Base-by-base conservation (phyloP, 2,888 invertebrate species). In the Sericinus montela region DNA sequence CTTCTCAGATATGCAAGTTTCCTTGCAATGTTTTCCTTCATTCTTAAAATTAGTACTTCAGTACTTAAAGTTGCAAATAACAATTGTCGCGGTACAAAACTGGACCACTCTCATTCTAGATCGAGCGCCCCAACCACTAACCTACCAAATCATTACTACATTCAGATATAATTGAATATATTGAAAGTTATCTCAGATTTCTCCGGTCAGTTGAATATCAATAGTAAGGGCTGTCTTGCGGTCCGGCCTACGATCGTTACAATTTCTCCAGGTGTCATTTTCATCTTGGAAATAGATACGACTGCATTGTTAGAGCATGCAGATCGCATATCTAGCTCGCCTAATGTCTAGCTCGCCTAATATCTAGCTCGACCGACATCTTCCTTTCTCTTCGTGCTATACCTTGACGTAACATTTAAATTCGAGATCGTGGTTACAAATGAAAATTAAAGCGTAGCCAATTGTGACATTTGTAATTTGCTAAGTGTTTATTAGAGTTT, bases 211-310 rank as follows among this genome's bases (percentile, higher is more conserved):
- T 43, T 16, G 9, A 11, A 23, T 19, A 38, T 29, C 16, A 29
- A 5, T 28, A 5, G 44, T 30, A 9, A 47, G 41, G 47, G 41
- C 41, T 25, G n/a, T 32, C 38, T 39, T 48, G 39, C 43, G 43
- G 43, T n/a, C 19, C 10, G 29, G 38, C 23, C 38, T 11, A 32
- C 38, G 38, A 14, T 38, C 49, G 44, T 35, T 35, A 29, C 45
- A 50, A 39, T 50, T 50, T 50, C 50, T 41, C 50, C 36, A 35
- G 45, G 50, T 50, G 50, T 50, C 50, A 45, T 36, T 40, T 50
- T 37, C 50, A 50, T 45, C 40, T 29, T 36, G 50, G 50, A 45
- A 50, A 45, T 36, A 41, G 49, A 50, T 40, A 50, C 36, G 40
- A 30, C 29, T 13, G 41, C 45, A 50, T 50, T 50, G 49, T 50